Evolutionary conservation across 2,888 invertebrate species (phyloP), one percentile per base, ranked within the genome.

Genomic region (Acanthoscelides obtectus): DNA sequence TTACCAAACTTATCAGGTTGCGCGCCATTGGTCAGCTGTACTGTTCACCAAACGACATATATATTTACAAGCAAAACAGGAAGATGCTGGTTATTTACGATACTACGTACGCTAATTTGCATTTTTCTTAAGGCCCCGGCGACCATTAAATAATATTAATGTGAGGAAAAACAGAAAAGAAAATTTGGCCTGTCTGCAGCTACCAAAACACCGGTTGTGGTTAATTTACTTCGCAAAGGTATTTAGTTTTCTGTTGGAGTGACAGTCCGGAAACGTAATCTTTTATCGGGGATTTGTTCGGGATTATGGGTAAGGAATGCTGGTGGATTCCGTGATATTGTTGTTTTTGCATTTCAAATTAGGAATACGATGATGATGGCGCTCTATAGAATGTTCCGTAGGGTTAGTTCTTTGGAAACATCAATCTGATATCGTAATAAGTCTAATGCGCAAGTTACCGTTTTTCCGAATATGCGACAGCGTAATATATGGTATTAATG

Each of bases 81-180:
- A 85, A 83, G 83, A 78, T 81, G 81, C 82, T 82, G 82, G 83
- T 84, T 85, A 85, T 85, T 85, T 85, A 85, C 82, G 84, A 83
- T 81, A 81, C 81, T 82, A 82, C 83, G 84, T 84, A 84, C 81
- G 81, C 81, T 83, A 82, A 84, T 84, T 84, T 84, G 83, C 83
- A 84, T 84, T 84, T 84, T 83, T 84, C 84, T 83, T 83, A 79
- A 80, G 17, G 17, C 45, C 45, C 12, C 12, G 45, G 17, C 45
- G 45, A 12, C 45, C 45, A 78, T 78, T 67, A 70, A 66, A 45
- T 45, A 45, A 6, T 45, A 45, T 45, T 45, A 45, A 45, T 45
- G 45, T 12, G 45, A 45, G 45, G 45, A 45, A 45, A 45, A 45
- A 45, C 45, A 6, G 45, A 45, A 45, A 45, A 45, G 12, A 45